Base-by-base conservation (phyloP, 2,797 vertebrate species). In the Dromococcyx pavoninus region DNA sequence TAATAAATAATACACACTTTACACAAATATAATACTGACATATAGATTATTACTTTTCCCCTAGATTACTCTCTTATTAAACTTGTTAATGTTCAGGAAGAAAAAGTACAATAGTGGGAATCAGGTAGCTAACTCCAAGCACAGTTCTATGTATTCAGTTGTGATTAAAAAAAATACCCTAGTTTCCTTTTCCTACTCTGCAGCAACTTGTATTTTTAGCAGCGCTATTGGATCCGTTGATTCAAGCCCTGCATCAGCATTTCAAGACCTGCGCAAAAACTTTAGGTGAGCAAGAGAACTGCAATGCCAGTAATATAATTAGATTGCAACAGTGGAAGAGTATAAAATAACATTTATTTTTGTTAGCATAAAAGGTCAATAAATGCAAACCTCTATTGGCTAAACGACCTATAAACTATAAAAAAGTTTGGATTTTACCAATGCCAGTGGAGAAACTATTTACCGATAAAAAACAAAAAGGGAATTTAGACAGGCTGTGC, bases 321-420 rank as follows among this genome's bases (percentile, higher is more conserved):
- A 96, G 91, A 51, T 53, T 53, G 41, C 9, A 79, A 87, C 48
- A 66, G 64, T 66, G 67, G 76, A 85, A 91, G 71, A 91, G 57
- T 74, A 89, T 77, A 93, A 95, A 93, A 83, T 84, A 93, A 74
- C 70, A 90, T 80, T 90, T 91, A 88, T 86, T 94, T 96, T 56
- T 64, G 84, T 78, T 87, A 91, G 71, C 44, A 85, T 70, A 73
- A 60, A 73, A 76, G 86, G 87, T 93, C 89, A 85, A 67, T 33
- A 79, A 89, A 67, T n/a, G 28, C 44, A 94, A 85, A 48, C 60
- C 35, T 62, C 70, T 56, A 25, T 10, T 62, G 81, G 60, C 56
- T 18, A 37, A 39, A 35, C 15, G 3, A 8, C 35, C 53, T 39
- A 13, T 3, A 24, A 87, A 15, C 58, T 33, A 13, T 13, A 7